Conservation (phyloP, 2,797 vertebrate species). For the Lophotriccus pileatus region DNA sequence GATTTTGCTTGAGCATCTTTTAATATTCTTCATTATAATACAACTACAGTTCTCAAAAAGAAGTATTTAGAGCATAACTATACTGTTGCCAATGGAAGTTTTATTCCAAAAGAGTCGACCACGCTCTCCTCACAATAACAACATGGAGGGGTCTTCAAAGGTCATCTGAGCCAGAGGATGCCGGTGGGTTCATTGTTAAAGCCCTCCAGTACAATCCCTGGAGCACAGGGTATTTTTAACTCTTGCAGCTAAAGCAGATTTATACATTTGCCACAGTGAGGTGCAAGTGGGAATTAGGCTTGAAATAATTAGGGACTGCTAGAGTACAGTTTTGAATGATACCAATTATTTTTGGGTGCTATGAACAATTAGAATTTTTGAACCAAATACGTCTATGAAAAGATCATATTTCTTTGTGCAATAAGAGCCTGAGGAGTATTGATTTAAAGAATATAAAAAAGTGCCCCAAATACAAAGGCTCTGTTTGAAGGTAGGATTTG, state of each 20-base stretch:
- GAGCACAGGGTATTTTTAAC: neutral
- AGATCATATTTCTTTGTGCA: neutral
- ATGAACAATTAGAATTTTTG: neutral
- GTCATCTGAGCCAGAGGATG: neutral
- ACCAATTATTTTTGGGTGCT: neutral
- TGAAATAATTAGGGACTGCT: neutral
- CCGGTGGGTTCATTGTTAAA: fast-evolving
- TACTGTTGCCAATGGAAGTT: neutral
- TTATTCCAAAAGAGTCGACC: neutral
- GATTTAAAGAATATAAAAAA: neutral
- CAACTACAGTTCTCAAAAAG: neutral
- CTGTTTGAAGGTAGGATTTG: neutral
- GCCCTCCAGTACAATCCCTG: neutral
- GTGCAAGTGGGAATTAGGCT: neutral
- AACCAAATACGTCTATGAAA: neutral
- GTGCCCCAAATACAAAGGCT: fast-evolving
- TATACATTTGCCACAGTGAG: fast-evolving
- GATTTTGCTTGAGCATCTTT: neutral
- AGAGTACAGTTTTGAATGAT: neutral
- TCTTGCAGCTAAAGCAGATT: neutral
- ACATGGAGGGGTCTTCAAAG: neutral
- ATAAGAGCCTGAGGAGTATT: neutral
- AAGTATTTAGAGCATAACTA: fast-evolving
- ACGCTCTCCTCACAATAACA: fast-evolving
- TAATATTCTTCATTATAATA: neutral